Evolutionary conservation across 1,140 invertebrate genomes (phyloP), one percentile per base, ranked within the genome.

Genomic region (Rhopalosiphum maidis): DNA sequence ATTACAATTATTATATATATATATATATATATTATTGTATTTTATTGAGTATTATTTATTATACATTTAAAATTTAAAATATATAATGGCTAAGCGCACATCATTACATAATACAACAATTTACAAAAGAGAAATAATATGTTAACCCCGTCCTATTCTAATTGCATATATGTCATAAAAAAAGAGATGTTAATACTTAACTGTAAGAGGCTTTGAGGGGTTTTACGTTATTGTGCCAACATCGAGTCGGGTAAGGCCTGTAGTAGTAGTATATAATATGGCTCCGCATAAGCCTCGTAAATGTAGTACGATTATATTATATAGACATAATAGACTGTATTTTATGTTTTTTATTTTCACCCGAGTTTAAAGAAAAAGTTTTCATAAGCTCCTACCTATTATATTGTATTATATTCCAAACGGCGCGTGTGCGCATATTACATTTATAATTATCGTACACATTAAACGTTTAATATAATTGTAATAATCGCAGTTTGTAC

Each of bases 141-240:
- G 60, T 77, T 77, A n/a, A 77, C 30, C 60, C 30, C 60, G 15
- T 5, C 30, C 11, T 77, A n/a, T 77, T 77, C 60, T 77, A 77
- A 77, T 77, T 77, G n/a, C 60, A 77, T 30, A 15, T 77, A n/a
- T 77, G n/a, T 77, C 35, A 85, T 85, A 85, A 85, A 85, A 83
- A 85, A 85, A 7, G 9, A 41, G 11, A n/a, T 77, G 60, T 77
- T 77, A 77, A 77, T 77, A 77, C 60, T 77, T 77, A 46, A 46
- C 25, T 46, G 41, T 86, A 86, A 86, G 15, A 25, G 85, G 30
- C 9, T 86, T 46, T 46, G 23, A 86, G 37, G 30, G 85, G 43
- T 86, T 86, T 86, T 86, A 30, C 11, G 85, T 86, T 86, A 86
- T 86, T 86, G 83, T 85, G 85, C 85, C 85, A 86, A 86, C 46